Conservation (phyloP, 2,113 vertebrate species). For the Lasiurus borealis region DNA sequence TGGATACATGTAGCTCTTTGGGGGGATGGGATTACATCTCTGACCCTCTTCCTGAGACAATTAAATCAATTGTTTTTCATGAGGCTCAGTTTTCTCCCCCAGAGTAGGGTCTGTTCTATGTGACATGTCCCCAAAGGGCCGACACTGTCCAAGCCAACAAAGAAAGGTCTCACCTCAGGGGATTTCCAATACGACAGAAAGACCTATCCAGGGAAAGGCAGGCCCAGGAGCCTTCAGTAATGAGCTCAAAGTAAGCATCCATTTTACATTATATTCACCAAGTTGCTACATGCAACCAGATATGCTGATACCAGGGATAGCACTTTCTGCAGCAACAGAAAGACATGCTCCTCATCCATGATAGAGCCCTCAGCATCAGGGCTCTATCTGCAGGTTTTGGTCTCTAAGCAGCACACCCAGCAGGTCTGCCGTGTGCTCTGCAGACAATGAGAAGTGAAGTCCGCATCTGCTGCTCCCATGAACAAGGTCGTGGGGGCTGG, state of each 20-base stretch:
- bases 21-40: background rate
- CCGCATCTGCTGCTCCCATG: too few species aligned
- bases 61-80: background rate
- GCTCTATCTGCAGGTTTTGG: background rate
- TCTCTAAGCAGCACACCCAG: background rate
- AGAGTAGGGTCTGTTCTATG: background rate
- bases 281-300: constrained; percentile 70
- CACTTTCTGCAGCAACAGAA: constrained; percentile 40
- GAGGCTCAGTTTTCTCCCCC: background rate
- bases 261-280: constrained; percentile 60
- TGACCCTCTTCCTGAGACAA: background rate
- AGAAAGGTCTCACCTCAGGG: background rate
- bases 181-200: background rate
- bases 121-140: too few species aligned
- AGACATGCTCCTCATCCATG: background rate
- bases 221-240: background rate
- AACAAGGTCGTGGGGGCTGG: too few species aligned
- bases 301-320: constrained; percentile 75
- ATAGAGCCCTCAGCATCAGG: background rate
- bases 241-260: constrained; percentile 44
- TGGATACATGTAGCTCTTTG: background rate
- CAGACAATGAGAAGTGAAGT: too few species aligned
- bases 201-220: background rate
- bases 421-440: background rate
- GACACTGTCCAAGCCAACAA: background rate